phyloP scores from a whole-genome alignment of 2,797 vertebrate genomes.

The Clarias fuscus region DNA sequence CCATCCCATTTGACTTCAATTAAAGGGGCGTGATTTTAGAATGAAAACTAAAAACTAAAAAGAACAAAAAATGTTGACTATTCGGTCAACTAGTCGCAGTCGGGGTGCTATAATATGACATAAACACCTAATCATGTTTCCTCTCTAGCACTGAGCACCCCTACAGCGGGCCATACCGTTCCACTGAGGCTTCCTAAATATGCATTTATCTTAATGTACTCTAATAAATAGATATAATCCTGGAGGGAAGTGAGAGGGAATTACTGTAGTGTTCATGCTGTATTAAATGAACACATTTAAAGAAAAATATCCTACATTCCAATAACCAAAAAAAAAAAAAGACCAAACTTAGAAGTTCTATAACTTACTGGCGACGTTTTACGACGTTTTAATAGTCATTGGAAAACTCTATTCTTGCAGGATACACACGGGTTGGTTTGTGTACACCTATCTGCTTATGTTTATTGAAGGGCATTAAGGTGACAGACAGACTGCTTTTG shows the following conservation, averaged over 20 bases:
- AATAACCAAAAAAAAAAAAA: background rate
- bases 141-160: background rate
- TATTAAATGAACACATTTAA: background rate
- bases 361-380: background rate
- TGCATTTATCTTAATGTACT: background rate
- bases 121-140: background rate
- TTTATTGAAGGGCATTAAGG: constrained; percentile 37
- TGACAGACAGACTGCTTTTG: constrained; percentile 30
- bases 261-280: background rate
- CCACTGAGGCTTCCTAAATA: background rate
- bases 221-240: background rate
- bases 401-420: background rate
- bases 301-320: background rate
- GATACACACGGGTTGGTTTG: background rate
- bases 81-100: background rate
- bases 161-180: background rate
- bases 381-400: background rate
- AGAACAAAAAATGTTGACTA: background rate
- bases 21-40: background rate
- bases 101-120: background rate
- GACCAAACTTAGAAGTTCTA: background rate
- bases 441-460: constrained; percentile 18
- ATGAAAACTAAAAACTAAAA: background rate
- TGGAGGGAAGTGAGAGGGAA: background rate
- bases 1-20: background rate